Conservation (phyloP, 2,113 vertebrate genomes). For the Astur gentilis region DNA sequence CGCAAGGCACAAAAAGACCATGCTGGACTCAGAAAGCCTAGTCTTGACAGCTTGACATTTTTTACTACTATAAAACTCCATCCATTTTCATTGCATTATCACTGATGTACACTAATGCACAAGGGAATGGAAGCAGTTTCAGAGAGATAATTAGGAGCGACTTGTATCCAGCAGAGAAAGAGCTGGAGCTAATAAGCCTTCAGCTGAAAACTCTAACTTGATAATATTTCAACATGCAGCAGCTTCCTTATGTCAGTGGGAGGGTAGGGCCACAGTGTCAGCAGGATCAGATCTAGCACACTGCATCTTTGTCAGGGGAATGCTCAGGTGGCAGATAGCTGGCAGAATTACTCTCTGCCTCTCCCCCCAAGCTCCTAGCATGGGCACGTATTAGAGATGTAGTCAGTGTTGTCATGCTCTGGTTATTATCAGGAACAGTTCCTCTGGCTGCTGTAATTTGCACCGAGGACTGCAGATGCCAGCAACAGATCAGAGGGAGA, state of each 20-base stretch:
- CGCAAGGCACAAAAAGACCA: neutral
- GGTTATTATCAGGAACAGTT: slow-evolving; percentile 18
- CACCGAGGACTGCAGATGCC: neutral
- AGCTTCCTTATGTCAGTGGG: neutral
- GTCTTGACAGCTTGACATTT: neutral
- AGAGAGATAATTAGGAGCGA: neutral
- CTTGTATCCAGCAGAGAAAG: neutral
- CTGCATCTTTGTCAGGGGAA: neutral
- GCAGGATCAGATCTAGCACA: neutral
- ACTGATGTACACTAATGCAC: neutral
- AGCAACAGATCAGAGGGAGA: neutral
- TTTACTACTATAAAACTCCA: neutral
- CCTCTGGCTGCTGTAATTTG: slow-evolving; percentile 18
- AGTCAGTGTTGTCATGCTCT: slow-evolving; percentile 1
- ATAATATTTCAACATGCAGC: accelerated
- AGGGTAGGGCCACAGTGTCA: neutral
- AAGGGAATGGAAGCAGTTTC: neutral
- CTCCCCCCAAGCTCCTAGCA: neutral
- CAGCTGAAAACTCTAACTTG: neutral
- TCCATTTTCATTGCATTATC: neutral
- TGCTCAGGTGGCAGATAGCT: neutral
- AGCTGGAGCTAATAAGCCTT: neutral
- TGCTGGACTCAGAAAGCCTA: neutral
- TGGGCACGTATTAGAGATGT: neutral
- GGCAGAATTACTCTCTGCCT: neutral